Evolutionary conservation across 2,888 invertebrate genomes (phyloP), one percentile per base, ranked within the genome.

Genomic region (Eumacrocentrus americanus): DNA sequence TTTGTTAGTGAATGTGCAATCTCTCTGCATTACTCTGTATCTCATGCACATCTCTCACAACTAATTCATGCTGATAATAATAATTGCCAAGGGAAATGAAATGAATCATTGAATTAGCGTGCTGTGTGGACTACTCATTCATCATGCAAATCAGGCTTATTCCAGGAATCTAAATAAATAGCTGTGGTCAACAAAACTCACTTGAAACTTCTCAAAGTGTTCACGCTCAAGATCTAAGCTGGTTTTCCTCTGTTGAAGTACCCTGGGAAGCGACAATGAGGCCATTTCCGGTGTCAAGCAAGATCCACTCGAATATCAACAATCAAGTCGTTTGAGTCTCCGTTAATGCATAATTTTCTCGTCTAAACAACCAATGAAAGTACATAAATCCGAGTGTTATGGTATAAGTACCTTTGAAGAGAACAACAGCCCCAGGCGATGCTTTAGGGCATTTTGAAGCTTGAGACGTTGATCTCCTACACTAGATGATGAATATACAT

Each of bases 151-250:
- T n/a, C n/a, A n/a, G n/a, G n/a, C n/a, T n/a, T n/a, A n/a, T n/a
- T n/a, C n/a, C n/a, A n/a, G n/a, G n/a, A n/a, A n/a, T n/a, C 51
- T 44, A 54, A 44, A 22, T 7, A 5, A 2, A 46, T 46, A 6
- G 9, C 2, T 5, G 16, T 37, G 18, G 23, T 40, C 9, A 29
- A 37, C 34, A 40, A 22, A 23, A 40, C 81, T 75, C 82, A 91
- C 92, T 89, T 91, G 91, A 76, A 88, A 88, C 81, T 91, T 92
- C 82, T 92, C 92, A 79, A 92, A 93, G 73, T 89, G 89, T 80
- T 93, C 92, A 57, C 91, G 85, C 81, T 92, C 91, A 67, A 88
- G 85, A 78, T 91, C 91, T 76, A 91, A 81, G 76, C 89, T 90
- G 66, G 89, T 89, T 83, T 90, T 91, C 78, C 89, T 86, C 69